These are phyloP conservation scores for Mastacembelus armatus DNA, from an alignment of 2,797 vertebrate genomes.

Conservation along the genomic window DNA sequence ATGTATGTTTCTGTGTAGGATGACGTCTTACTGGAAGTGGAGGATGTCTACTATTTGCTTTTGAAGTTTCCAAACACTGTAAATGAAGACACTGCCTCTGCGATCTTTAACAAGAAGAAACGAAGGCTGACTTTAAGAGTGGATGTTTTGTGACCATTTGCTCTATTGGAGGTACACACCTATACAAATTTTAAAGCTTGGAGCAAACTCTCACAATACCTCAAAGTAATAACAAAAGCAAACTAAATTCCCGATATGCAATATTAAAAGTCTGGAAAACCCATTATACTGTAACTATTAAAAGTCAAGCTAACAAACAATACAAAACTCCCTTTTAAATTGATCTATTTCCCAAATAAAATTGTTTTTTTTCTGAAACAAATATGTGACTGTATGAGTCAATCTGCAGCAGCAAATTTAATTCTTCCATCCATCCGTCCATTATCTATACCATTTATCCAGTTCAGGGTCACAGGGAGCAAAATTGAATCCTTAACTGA, in stretches of 20 bases:
- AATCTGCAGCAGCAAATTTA: conserved; percentile 37
- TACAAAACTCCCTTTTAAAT: conserved; percentile 29
- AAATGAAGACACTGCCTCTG: conserved; percentile 84
- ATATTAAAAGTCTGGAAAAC: conserved; percentile 12
- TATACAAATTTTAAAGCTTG: no score
- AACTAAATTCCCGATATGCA: neutral
- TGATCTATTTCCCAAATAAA: conserved; percentile 7
- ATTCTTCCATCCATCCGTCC: no score
- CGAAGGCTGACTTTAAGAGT: conserved; percentile 79
- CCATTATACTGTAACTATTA: neutral
- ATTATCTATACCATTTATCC: no score
- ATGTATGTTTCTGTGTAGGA: conserved; percentile 79
- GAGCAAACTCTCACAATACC: neutral
- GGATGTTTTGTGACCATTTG: conserved; percentile 60
- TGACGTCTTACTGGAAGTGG: conserved; percentile 87
- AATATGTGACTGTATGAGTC: conserved; percentile 38
- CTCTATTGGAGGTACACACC: neutral
- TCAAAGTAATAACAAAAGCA: conserved; percentile 20
- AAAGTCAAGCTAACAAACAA: conserved; percentile 13
- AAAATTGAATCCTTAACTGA: no score
- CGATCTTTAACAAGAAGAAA: conserved; percentile 86
- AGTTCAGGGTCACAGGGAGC: no score
- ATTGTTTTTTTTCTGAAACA: conserved; percentile 29
- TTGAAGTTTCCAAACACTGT: conserved; percentile 84
- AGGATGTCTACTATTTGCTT: conserved; percentile 86